These are phyloP conservation scores for Lineus longissimus DNA, from an alignment of 1,140 invertebrate genomes.

Conservation along the genomic window DNA sequence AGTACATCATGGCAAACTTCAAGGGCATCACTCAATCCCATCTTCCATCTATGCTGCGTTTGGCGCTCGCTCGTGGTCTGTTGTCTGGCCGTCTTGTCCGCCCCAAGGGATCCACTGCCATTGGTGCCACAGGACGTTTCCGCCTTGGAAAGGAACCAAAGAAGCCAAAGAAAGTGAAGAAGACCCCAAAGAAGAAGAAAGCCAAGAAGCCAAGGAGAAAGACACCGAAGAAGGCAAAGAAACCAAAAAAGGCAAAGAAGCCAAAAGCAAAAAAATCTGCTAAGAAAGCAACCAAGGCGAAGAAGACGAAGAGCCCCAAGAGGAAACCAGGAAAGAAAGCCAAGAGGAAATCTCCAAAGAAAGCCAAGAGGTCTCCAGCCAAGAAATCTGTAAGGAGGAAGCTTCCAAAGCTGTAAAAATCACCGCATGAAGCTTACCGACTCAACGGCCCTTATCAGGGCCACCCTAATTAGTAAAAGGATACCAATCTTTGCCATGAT, in stretches of 20 bases:
- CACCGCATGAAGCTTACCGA: too few relatives aligned
- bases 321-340: too few relatives aligned
- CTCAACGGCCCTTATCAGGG: too few relatives aligned
- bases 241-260: not conserved
- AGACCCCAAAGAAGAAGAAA: conserved; percentile 9
- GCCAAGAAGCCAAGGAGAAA: conserved; percentile 11
- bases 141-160: conserved; percentile 28
- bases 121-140: conserved; percentile 34
- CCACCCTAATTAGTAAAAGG: too few relatives aligned
- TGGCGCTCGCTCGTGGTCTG: conserved; percentile 25
- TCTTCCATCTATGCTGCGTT: conserved; percentile 30
- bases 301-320: too few relatives aligned
- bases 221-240: conserved; percentile 16
- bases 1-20: conserved; percentile 48
- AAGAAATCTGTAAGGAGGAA: too few relatives aligned
- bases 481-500: too few relatives aligned
- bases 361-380: too few relatives aligned
- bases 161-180: conserved; percentile 14
- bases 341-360: too few relatives aligned
- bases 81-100: conserved; percentile 21
- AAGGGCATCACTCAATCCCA: conserved; percentile 29
- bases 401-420: too few relatives aligned
- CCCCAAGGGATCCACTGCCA: conserved; percentile 29
- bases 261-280: too few relatives aligned
- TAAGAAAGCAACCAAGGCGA: too few relatives aligned